These are phyloP conservation scores for Psylliodes chrysocephalus DNA, from an alignment of 2,888 invertebrate species.

Conservation along the genomic window DNA sequence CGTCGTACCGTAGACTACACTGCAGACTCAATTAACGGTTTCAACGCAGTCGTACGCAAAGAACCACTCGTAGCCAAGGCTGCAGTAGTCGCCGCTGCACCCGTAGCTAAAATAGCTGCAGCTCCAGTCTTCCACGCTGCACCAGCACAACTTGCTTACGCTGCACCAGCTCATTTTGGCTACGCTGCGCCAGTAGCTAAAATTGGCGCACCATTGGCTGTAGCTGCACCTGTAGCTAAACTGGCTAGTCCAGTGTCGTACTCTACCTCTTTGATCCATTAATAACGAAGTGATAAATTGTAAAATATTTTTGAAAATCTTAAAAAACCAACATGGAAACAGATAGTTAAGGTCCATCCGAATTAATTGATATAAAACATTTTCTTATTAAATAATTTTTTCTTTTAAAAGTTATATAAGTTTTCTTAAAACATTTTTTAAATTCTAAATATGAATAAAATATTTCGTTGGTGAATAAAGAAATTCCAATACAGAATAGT, in stretches of 20 bases:
- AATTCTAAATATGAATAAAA: no score
- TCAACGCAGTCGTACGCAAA: conserved; percentile 69
- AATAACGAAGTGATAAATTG: background rate
- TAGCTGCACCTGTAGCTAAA: conserved; percentile 27
- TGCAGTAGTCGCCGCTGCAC: conserved; percentile 39
- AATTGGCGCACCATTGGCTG: conserved; percentile 10
- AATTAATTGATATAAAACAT: no score
- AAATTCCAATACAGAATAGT: no score
- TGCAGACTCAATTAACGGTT: conserved; percentile 67
- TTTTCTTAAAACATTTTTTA: no score
- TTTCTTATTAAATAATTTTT: no score
- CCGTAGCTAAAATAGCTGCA: conserved; percentile 30
- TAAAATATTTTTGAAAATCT: conserved; percentile 6
- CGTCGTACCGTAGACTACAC: conserved; percentile 73
- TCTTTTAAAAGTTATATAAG: no score
- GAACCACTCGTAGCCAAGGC: conserved; percentile 58
- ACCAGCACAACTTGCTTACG: conserved; percentile 6
- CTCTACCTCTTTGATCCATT: conserved; percentile 26
- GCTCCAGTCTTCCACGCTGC: conserved; percentile 19
- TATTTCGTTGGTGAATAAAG: no score
- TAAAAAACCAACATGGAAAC: no score
- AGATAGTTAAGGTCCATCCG: no score
- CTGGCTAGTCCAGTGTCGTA: conserved; percentile 32
- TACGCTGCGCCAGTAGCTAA: conserved; percentile 30
- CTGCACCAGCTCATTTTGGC: conserved; percentile 33